Evolutionary conservation across 2,797 vertebrate genomes (phyloP).

Genomic region (Hyperoplus lanceolatus): DNA sequence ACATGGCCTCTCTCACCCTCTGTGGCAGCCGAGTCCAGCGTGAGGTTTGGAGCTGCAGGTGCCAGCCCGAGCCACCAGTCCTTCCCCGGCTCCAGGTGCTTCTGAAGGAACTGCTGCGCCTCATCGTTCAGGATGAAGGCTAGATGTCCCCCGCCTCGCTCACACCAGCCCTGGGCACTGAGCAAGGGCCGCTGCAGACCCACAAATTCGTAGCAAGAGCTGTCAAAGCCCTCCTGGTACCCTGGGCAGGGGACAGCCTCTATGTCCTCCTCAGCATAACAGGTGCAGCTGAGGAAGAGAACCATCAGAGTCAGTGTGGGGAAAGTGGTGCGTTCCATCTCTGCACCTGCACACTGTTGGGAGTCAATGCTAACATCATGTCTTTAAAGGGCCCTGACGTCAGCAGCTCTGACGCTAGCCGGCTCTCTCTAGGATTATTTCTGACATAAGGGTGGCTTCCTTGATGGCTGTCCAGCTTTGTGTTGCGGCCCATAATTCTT

Average conservation of each 20-base stretch:
- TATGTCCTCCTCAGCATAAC: conserved; percentile 60
- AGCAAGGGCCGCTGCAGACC: conserved; percentile 83
- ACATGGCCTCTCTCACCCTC: conserved; percentile 73
- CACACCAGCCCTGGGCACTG: conserved; percentile 92
- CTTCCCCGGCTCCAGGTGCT: conserved; percentile 84
- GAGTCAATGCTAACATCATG: conserved; percentile 38
- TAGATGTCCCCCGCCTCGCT: conserved; percentile 91
- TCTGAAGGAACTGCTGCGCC: conserved; percentile 91
- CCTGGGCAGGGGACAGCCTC: conserved; percentile 82
- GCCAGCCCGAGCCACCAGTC: conserved; percentile 95
- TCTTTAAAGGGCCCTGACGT: conserved; percentile 81
- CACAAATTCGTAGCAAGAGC: conserved; percentile 93
- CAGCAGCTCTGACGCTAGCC: conserved; percentile 51
- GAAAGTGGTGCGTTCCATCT: conserved; percentile 76
- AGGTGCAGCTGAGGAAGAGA: conserved; percentile 56
- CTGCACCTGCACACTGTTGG: conserved; percentile 56
- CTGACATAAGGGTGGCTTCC: conserved; percentile 50
- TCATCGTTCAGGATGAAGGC: conserved; percentile 90
- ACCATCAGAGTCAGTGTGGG: conserved; percentile 55
- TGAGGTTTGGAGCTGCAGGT: conserved; percentile 81
- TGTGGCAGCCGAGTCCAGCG: conserved; percentile 77
- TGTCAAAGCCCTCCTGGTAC: conserved; percentile 88
- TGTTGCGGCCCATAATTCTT: conserved; percentile 66
- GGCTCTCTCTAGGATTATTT: conserved; percentile 47
- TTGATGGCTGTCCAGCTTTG: conserved; percentile 70